phyloP scores from a whole-genome alignment of 2,888 invertebrate genomes.

The Hirtodrosophila duncani region DNA sequence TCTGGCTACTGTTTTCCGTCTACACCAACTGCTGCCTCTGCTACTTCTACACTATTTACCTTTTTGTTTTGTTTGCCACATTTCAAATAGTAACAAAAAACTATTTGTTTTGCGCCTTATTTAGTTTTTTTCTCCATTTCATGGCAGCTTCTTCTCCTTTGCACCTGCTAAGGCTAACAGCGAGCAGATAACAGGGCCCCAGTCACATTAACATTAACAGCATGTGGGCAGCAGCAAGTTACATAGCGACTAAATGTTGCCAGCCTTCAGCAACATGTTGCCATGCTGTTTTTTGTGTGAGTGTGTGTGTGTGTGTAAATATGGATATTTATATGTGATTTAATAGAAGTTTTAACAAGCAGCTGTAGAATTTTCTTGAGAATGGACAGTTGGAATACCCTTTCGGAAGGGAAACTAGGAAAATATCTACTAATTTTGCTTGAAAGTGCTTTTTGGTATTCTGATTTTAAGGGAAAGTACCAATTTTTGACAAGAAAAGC shows the following conservation, averaged over 20 bases:
- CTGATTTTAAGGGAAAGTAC: too few relatives aligned
- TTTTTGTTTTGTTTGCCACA: conserved; percentile 45
- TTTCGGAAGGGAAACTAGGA: too few relatives aligned
- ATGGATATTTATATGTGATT: too few relatives aligned
- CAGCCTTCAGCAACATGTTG: conserved; percentile 12
- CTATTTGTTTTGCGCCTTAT: conserved; percentile 66
- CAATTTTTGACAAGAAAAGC: too few relatives aligned
- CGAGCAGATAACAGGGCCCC: conserved; percentile 19
- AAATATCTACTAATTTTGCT: too few relatives aligned
- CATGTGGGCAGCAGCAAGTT: conserved; percentile 36
- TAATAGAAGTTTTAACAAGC: conserved; percentile 23
- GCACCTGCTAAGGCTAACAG: conserved; percentile 7
- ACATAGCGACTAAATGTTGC: conserved; percentile 15
- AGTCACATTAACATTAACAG: conserved; percentile 45
- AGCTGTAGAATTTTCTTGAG: too few relatives aligned
- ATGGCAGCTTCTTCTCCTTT: too few relatives aligned
- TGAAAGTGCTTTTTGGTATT: too few relatives aligned
- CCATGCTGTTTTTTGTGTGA: too few relatives aligned
- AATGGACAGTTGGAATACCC: too few relatives aligned
- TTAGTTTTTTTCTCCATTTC: conserved; percentile 60
- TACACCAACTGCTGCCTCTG: conserved; percentile 46
- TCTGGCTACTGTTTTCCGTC: conserved; percentile 12
- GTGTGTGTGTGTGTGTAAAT: too few relatives aligned
- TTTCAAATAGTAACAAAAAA: conserved; percentile 56
- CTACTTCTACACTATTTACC: conserved; percentile 57